Conservation (phyloP, 2,797 vertebrate species). For the Argyrosomus regius region DNA sequence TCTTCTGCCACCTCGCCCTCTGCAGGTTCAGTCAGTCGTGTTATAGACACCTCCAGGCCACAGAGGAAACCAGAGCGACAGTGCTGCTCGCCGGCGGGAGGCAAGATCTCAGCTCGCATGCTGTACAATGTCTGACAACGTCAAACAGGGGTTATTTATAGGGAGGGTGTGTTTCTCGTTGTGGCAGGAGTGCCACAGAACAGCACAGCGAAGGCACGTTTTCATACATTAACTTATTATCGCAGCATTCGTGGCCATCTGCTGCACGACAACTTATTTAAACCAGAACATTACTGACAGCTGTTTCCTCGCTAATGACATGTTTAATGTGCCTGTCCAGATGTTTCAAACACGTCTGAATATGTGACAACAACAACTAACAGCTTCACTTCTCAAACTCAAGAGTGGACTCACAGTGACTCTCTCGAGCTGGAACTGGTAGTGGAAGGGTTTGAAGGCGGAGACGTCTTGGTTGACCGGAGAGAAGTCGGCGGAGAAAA, state of each 20-base stretch:
- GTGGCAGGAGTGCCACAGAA: not conserved
- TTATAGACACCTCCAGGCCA: conserved; percentile 92
- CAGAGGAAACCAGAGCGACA: conserved; percentile 94
- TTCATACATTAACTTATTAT: not conserved
- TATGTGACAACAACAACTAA: not conserved
- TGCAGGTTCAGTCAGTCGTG: conserved; percentile 88
- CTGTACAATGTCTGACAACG: conserved; percentile 92
- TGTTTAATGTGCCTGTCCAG: not conserved
- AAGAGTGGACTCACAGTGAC: conserved; percentile 84
- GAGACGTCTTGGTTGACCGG: conserved; percentile 84
- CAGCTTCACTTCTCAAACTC: not conserved
- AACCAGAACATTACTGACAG: not conserved
- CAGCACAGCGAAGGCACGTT: not conserved
- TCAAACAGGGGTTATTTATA: conserved; percentile 12
- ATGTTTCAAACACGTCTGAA: too few relatives aligned
- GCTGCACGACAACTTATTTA: not conserved
- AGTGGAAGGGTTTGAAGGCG: conserved; percentile 91
- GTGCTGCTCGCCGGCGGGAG: conserved; percentile 86
- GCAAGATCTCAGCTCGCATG: conserved; percentile 90
- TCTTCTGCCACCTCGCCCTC: conserved; percentile 92
- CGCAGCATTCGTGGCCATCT: not conserved
- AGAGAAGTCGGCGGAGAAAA: conserved; percentile 91
- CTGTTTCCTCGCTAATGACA: not conserved
- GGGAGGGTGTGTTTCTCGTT: not conserved
- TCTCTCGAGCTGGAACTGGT: conserved; percentile 92